phyloP scores from a whole-genome alignment of 2,797 vertebrate genomes.

The Pithecia hirsuta region DNA sequence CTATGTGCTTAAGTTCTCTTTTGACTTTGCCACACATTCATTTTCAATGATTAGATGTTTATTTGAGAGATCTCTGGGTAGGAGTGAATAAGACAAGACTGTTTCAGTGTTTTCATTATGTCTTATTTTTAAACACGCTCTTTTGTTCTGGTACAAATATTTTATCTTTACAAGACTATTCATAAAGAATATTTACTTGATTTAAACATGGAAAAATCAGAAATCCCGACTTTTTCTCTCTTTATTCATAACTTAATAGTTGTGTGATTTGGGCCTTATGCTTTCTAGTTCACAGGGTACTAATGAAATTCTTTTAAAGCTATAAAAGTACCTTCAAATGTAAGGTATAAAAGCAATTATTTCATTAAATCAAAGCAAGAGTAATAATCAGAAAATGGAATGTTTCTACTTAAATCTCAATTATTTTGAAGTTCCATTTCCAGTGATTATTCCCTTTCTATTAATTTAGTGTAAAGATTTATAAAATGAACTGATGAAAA shows the following conservation, averaged over 20 bases:
- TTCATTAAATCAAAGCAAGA: neutral
- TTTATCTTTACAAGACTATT: neutral
- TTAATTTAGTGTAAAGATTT: constrained; percentile 1
- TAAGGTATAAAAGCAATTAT: neutral
- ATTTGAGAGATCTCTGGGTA: neutral
- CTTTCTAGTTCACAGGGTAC: neutral
- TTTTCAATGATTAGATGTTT: neutral
- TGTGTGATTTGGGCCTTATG: neutral
- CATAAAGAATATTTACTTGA: neutral
- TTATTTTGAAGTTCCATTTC: neutral
- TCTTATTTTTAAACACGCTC: neutral
- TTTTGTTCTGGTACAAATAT: neutral
- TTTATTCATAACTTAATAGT: neutral
- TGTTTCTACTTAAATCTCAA: neutral
- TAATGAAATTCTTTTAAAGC: neutral
- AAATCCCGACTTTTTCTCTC: neutral
- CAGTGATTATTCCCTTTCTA: neutral
- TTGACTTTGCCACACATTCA: neutral
- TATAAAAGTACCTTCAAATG: neutral
- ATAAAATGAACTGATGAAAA: neutral
- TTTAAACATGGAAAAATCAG: neutral
- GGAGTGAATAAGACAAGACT: neutral
- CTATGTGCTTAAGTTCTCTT: neutral
- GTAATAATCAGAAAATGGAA: neutral
- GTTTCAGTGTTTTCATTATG: neutral